These are phyloP conservation scores for Chrysolina americana DNA, from an alignment of 2,888 invertebrate species.

Conservation along the genomic window DNA sequence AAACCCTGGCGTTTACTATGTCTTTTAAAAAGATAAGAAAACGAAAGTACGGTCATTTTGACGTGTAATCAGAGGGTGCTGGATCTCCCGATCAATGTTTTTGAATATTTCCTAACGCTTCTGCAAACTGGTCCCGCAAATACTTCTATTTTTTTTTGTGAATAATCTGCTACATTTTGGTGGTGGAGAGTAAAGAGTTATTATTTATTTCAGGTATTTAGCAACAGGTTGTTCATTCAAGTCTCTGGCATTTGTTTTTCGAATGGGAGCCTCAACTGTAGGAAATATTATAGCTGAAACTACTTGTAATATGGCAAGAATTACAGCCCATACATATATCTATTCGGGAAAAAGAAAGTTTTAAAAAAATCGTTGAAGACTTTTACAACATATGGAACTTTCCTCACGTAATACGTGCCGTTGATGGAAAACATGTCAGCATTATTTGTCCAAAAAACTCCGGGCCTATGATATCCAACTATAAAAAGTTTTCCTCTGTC, in stretches of 20 bases:
- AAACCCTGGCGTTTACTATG: not conserved
- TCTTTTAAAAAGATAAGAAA: not conserved
- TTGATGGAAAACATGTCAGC: not conserved
- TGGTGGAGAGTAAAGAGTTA: not conserved
- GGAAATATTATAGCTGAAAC: too few species aligned
- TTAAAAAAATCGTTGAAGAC: not conserved
- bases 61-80: conserved; percentile 10
- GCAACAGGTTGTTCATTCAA: not conserved
- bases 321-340: not conserved
- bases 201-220: not conserved
- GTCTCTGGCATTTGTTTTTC: not conserved
- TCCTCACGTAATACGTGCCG: not conserved
- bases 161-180: too few species aligned
- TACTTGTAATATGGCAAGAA: not conserved
- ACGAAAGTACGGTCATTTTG: not conserved
- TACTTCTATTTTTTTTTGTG: not conserved
- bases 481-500: not conserved
- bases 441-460: not conserved
- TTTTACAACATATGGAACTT: not conserved
- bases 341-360: not conserved
- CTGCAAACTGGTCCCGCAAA: not conserved
- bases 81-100: not conserved
- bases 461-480: not conserved
- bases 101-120: not conserved
- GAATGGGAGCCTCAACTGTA: not conserved